A percentile compares a stretch with the other conserved stretches of the same genome.
phyloP scores from a whole-genome alignment of 2,797 vertebrate genomes.

The Aldrovandia affinis region DNA sequence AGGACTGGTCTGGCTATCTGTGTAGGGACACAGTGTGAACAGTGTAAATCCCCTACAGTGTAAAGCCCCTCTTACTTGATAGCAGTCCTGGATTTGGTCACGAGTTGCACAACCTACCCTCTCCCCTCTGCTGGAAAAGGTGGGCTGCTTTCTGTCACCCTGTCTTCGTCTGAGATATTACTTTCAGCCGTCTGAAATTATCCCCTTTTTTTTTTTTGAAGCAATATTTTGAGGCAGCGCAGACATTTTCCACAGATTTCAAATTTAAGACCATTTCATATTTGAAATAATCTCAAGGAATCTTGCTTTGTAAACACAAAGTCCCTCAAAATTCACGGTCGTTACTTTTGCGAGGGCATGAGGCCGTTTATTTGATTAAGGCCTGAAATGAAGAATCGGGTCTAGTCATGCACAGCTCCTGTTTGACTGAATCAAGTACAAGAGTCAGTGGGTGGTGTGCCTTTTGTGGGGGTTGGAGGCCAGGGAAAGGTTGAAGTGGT shows the following conservation, averaged over 20 bases:
- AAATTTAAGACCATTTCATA: slow-evolving; percentile 67
- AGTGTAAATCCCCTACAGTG: too few species aligned
- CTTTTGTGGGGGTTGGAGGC: too few species aligned
- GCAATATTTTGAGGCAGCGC: slow-evolving; percentile 57
- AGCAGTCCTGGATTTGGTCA: slow-evolving; percentile 46
- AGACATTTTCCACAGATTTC: slow-evolving; percentile 54
- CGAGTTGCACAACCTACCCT: slow-evolving; percentile 42
- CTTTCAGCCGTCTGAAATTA: slow-evolving; percentile 72
- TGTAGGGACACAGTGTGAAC: background rate
- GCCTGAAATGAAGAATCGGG: slow-evolving; percentile 43
- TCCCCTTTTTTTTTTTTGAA: slow-evolving; percentile 72
- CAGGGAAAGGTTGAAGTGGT: background rate
- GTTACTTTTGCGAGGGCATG: slow-evolving; percentile 39
- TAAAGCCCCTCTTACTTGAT: slow-evolving; percentile 27
- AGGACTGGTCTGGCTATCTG: background rate
- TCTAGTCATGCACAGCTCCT: slow-evolving; percentile 40
- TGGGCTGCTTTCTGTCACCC: slow-evolving; percentile 50
- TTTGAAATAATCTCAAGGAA: slow-evolving; percentile 66
- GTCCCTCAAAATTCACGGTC: slow-evolving; percentile 54
- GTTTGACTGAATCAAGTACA: slow-evolving; percentile 1
- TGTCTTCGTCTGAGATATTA: slow-evolving; percentile 71
- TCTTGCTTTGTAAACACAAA: slow-evolving; percentile 62
- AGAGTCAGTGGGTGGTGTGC: background rate
- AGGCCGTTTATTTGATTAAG: slow-evolving; percentile 50
- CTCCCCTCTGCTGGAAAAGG: slow-evolving; percentile 29